phyloP scores from a whole-genome alignment of 2,113 vertebrate genomes.

The Sciurus niger region DNA sequence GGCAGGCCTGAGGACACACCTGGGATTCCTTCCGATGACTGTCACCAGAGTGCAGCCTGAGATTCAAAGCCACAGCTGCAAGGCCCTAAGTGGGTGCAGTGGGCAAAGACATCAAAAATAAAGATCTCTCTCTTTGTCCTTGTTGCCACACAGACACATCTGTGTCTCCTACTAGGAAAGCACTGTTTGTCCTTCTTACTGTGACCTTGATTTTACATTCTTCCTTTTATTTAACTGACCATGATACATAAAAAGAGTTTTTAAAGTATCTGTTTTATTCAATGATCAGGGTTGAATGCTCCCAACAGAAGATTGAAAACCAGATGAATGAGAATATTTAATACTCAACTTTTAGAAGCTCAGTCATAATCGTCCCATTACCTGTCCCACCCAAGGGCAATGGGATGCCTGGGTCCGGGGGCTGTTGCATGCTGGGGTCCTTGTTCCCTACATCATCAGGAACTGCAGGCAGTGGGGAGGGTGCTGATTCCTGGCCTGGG shows the following conservation, averaged over 20 bases:
- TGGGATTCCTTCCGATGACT: neutral
- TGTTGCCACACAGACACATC: rapidly evolving
- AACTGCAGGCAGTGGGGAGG: neutral
- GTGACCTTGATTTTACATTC: neutral
- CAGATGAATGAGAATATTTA: neutral
- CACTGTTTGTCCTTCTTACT: neutral
- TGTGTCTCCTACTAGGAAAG: neutral
- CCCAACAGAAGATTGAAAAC: neutral
- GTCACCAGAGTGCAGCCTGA: no score
- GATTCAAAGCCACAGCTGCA: neutral
- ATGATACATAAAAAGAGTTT: neutral
- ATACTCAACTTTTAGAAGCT: neutral
- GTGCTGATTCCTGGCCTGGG: neutral
- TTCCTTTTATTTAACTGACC: neutral
- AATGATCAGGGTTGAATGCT: neutral
- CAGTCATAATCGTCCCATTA: neutral
- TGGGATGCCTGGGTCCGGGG: rapidly evolving
- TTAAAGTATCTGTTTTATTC: neutral
- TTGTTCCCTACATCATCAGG: neutral
- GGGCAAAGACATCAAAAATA: rapidly evolving
- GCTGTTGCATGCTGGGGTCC: neutral
- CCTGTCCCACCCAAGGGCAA: rapidly evolving
- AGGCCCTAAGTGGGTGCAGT: rapidly evolving
- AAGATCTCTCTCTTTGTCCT: neutral
- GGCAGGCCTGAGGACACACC: neutral